Percentiles rank a stretch among this genome's conserved stretches.
Evolutionary conservation across 2,888 invertebrate species (phyloP).

Genomic region (Leptinotarsa tumamoca): DNA sequence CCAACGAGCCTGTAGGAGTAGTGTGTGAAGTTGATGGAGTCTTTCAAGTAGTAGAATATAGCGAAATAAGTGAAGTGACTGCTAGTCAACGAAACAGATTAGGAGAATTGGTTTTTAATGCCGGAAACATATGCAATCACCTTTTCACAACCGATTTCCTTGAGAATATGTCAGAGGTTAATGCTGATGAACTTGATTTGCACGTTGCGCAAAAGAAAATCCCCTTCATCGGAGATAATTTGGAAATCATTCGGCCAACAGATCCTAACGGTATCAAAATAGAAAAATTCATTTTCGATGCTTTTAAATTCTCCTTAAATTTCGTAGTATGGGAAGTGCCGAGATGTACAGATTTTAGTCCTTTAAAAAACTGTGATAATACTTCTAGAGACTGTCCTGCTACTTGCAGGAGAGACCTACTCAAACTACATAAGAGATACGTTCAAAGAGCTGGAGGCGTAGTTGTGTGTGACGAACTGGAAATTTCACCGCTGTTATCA

Average conservation of each 20-base stretch:
- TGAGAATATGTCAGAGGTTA: conserved; percentile 75
- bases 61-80: conserved; percentile 90
- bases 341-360: conserved; percentile 94
- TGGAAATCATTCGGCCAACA: conserved; percentile 79
- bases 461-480: conserved; percentile 76
- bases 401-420: conserved; percentile 84
- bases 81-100: conserved; percentile 83
- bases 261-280: conserved; percentile 96
- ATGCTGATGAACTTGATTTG: conserved; percentile 82
- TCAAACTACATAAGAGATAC: conserved; percentile 82
- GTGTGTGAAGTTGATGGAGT: conserved; percentile 92
- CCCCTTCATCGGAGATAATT: conserved; percentile 80
- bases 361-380: conserved; percentile 92
- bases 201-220: conserved; percentile 99
- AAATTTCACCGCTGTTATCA: conserved; percentile 91
- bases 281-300: conserved; percentile 99
- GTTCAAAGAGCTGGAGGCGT: conserved; percentile 84
- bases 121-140: conserved; percentile 99
- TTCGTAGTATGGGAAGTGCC: conserved; percentile 95
- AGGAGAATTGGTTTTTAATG: conserved; percentile 88
- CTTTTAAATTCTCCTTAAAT: conserved; percentile 90
- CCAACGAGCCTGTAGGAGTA: conserved; percentile 95
- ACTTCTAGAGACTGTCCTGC: conserved; percentile 90
- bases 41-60: conserved; percentile 96
- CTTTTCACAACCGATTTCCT: conserved; percentile 93